Base-by-base conservation (phyloP, 2,797 vertebrate species). In the Thripadectes ignobilis region DNA sequence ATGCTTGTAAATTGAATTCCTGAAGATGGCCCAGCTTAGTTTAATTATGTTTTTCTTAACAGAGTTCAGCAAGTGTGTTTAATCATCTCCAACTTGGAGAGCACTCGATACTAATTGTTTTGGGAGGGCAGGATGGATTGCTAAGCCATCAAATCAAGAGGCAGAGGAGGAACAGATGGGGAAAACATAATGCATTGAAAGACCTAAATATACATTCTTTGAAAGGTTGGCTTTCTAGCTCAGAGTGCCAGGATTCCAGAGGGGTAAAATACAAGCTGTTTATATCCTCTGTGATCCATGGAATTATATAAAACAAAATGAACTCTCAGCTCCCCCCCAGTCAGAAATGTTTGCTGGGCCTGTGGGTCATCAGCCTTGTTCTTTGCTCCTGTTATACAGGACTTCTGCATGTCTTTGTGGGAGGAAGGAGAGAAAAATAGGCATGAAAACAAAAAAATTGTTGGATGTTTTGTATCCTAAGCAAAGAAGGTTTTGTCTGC, bases 41-140 rank as follows among this genome's bases (percentile, higher is more conserved):
- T 74, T 93, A 79, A 91, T 89, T 77, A 39, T 43, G 59, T 81
- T 96, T 72, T 71, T 84, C 78, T 57, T 93, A 77, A 91, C 48
- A 43, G 49, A 77, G 45, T 78, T 89, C 66, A 79, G n/a, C 57
- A 69, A 88, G 81, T 46, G 61, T 46, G 7, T 92, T 92, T 85
- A 79, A 73, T 94, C 45, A 84, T 68, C 66, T 88, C 68, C 85
- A 94, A 49, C 29, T 69, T 57, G 39, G 58, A 71, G 24, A 87
- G 26, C 46, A 49, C 48, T 79, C 48, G 51, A 74, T 58, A 62
- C 6, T 59, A 86, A 75, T 88, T 32, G 49, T 30, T 89, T 76
- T 89, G 88, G 85, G 93, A 91, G 72, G 54, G 45, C 22, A 36
- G 45, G 55, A 30, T 61, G 49, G 11, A 12, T 81, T 43, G 84